Percentiles rank a stretch among this genome's conserved stretches.
phyloP scores from a whole-genome alignment of 2,113 vertebrate genomes.

The Puntigrus tetrazona region DNA sequence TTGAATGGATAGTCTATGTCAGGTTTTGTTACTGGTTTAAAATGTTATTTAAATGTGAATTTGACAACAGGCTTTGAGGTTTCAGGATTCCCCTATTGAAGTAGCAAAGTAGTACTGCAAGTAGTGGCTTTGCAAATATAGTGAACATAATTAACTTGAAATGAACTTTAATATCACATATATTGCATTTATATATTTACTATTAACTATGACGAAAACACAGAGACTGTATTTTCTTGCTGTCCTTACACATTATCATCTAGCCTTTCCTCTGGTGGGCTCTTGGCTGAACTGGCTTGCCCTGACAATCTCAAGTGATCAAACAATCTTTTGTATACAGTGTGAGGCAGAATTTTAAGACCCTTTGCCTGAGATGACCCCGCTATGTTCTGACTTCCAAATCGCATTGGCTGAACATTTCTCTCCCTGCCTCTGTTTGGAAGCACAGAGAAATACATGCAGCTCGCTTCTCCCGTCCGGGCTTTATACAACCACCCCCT shows the following conservation, averaged over 20 bases:
- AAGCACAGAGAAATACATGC: constrained; percentile 32
- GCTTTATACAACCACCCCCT: constrained; percentile 46
- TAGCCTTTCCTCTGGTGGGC: neutral
- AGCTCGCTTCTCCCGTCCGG: constrained; percentile 49
- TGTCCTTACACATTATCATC: neutral
- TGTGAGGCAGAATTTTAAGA: constrained; percentile 4
- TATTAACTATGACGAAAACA: neutral
- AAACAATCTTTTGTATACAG: constrained; percentile 25
- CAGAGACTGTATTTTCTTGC: neutral
- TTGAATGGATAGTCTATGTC: neutral
- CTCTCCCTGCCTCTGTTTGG: constrained; percentile 36
- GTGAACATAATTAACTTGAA: neutral
- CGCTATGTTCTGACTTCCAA: constrained; percentile 31
- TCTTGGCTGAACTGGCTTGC: constrained; percentile 39
- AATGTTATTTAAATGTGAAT: neutral
- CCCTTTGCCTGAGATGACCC: constrained; percentile 38
- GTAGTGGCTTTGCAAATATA: neutral
- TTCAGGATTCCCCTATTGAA: neutral
- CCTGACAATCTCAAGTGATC: constrained; percentile 39
- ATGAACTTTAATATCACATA: neutral
- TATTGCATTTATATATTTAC: neutral
- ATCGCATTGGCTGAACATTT: constrained; percentile 41
- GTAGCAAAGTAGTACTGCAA: too few species aligned
- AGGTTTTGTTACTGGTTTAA: neutral
- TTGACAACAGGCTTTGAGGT: neutral